A percentile compares a stretch with the other conserved stretches of the same genome.
phyloP scores from a whole-genome alignment of 2,888 invertebrate species.

The Noctua pronuba region DNA sequence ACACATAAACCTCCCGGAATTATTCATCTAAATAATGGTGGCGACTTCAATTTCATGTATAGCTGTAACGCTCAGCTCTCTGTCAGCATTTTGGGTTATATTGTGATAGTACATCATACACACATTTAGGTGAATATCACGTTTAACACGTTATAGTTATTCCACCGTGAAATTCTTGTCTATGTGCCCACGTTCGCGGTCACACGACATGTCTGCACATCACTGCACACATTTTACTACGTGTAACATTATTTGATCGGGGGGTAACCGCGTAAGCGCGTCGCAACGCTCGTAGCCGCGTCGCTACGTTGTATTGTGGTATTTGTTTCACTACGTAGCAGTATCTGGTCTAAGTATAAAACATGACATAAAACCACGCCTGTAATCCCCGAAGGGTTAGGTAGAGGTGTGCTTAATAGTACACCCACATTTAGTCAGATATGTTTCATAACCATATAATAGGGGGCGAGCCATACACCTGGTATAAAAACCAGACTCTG shows the following conservation, averaged over 20 bases:
- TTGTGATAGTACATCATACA: background rate
- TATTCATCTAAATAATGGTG: background rate
- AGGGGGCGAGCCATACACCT: no score
- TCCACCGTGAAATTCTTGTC: slow-evolving; percentile 10
- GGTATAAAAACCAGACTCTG: no score
- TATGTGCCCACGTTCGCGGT: slow-evolving; percentile 17
- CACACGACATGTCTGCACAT: slow-evolving; percentile 13
- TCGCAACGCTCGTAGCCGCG: slow-evolving; percentile 1
- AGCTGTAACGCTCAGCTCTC: background rate
- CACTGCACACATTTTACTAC: slow-evolving; percentile 19
- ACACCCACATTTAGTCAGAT: no score
- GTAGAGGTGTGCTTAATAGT: background rate
- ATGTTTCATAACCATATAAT: no score
- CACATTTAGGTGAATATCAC: background rate
- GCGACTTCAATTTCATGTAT: background rate
- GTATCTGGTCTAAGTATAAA: background rate
- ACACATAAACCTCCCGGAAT: background rate
- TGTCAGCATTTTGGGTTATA: background rate
- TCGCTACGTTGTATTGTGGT: slow-evolving; percentile 22
- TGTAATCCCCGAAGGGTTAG: background rate
- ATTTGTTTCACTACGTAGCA: background rate
- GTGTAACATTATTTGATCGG: slow-evolving; percentile 25
- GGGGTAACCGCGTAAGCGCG: slow-evolving; percentile 25
- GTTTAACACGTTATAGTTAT: slow-evolving; percentile 22
- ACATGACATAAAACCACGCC: background rate